A percentile compares a stretch with the other conserved stretches of the same genome.
Evolutionary conservation across 2,113 vertebrate species (phyloP).

Genomic region (Rhinopomastus cyanomelas): DNA sequence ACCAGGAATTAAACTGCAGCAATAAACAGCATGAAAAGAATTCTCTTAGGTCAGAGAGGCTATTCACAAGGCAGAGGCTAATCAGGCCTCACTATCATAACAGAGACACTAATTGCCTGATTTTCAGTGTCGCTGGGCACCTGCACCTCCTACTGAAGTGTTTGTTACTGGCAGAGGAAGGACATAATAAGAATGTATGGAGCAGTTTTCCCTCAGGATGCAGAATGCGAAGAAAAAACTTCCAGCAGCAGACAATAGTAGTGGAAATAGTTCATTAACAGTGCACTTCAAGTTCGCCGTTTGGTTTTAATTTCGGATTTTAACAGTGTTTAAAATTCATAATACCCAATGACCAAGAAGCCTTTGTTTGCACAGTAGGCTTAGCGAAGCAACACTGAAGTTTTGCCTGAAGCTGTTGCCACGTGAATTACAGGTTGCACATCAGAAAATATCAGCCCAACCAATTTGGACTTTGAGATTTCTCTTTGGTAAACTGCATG

Average conservation of each 20-base stretch:
- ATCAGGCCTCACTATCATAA: slow-evolving; percentile 28
- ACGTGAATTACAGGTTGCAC: background rate
- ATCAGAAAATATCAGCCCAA: background rate
- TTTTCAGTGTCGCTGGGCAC: slow-evolving; percentile 37
- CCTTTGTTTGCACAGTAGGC: background rate
- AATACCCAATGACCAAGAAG: background rate
- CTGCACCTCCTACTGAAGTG: background rate
- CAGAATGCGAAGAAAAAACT: background rate
- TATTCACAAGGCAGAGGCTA: slow-evolving; percentile 43
- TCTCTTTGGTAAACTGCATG: background rate
- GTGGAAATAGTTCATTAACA: background rate
- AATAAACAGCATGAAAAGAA: slow-evolving; percentile 38
- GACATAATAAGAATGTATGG: slow-evolving; percentile 9
- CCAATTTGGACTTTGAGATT: slow-evolving; percentile 21
- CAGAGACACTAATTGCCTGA: slow-evolving; percentile 39
- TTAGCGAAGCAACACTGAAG: background rate
- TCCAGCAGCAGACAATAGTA: background rate
- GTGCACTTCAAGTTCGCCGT: background rate
- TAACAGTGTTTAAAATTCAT: background rate
- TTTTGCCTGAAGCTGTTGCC: background rate
- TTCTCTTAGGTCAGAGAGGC: slow-evolving; percentile 24
- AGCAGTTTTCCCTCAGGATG: background rate
- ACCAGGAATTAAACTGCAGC: slow-evolving; percentile 31
- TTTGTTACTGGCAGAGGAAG: background rate
- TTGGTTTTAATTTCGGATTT: background rate